Evolutionary conservation across 2,888 invertebrate genomes (phyloP).

Genomic region (Drosophila suboccidentalis): DNA sequence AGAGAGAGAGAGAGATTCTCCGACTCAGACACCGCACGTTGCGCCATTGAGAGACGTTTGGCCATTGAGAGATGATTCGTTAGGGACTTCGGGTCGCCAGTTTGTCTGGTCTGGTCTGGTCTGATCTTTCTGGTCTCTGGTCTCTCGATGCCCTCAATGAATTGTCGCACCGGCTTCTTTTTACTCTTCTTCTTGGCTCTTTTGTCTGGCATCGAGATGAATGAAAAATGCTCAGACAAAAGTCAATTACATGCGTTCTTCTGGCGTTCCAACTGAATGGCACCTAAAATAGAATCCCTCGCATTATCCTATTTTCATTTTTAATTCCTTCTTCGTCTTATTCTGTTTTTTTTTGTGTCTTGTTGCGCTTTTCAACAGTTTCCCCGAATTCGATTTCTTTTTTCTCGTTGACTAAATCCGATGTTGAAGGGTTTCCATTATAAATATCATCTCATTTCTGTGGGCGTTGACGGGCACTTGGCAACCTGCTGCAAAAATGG

Average conservation of each 20-base stretch:
- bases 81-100: conserved; percentile 62
- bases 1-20: background rate
- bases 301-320: conserved; percentile 59
- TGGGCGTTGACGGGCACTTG: conserved; percentile 51
- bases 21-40: conserved; percentile 52
- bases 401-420: conserved; percentile 26
- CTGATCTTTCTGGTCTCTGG: conserved; percentile 24
- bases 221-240: conserved; percentile 73
- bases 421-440: conserved; percentile 63
- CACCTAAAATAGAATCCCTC: conserved; percentile 5
- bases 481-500: background rate
- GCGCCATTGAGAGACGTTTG: conserved; percentile 71
- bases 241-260: conserved; percentile 83
- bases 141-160: conserved; percentile 61
- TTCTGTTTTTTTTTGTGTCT: conserved; percentile 55
- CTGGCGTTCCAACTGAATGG: conserved; percentile 43
- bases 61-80: conserved; percentile 59
- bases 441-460: conserved; percentile 19
- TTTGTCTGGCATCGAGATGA: conserved; percentile 54
- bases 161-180: conserved; percentile 60
- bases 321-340: conserved; percentile 24
- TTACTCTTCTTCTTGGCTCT: conserved; percentile 42
- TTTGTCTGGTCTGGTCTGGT: conserved; percentile 54
- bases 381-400: conserved; percentile 58
- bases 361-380: conserved; percentile 74